Percentiles rank a stretch among this genome's conserved stretches.
Evolutionary conservation across 2,888 invertebrate species (phyloP).

Genomic region (Carterocephalus palaemon): DNA sequence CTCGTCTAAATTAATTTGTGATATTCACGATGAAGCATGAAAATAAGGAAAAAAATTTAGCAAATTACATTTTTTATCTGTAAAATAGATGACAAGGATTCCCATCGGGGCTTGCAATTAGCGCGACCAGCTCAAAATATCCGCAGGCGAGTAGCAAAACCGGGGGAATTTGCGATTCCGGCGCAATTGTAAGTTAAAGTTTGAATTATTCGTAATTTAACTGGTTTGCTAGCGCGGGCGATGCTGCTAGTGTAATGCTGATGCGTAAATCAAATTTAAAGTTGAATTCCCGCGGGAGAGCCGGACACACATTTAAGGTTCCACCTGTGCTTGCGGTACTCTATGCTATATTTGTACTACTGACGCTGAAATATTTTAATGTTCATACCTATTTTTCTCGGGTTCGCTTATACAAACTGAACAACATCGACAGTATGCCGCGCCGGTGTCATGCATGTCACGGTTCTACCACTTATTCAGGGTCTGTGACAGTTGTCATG

Average conservation of each 20-base stretch:
- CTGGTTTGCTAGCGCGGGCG: constrained; percentile 12
- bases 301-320: constrained; percentile 13
- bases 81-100: not conserved
- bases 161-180: constrained; percentile 1
- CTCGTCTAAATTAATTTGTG: too few relatives aligned
- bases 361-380: too few relatives aligned
- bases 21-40: too few relatives aligned
- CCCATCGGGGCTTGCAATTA: not conserved
- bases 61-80: too few relatives aligned
- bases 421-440: too few relatives aligned
- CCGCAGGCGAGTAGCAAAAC: constrained; percentile 2
- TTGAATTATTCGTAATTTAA: constrained; percentile 17
- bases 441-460: too few relatives aligned
- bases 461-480: too few relatives aligned
- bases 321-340: constrained; percentile 1
- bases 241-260: constrained; percentile 11
- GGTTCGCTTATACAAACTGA: too few relatives aligned
- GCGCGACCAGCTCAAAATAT: not conserved
- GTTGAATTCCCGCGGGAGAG: constrained; percentile 8
- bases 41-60: too few relatives aligned
- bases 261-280: constrained; percentile 24
- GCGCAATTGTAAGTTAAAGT: constrained; percentile 14
- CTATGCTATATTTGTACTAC: too few relatives aligned
- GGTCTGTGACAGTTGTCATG: too few relatives aligned
- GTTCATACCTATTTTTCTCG: too few relatives aligned